These are phyloP conservation scores for Psilopogon haemacephalus DNA, from an alignment of 2,113 vertebrate genomes.

Conservation along the genomic window DNA sequence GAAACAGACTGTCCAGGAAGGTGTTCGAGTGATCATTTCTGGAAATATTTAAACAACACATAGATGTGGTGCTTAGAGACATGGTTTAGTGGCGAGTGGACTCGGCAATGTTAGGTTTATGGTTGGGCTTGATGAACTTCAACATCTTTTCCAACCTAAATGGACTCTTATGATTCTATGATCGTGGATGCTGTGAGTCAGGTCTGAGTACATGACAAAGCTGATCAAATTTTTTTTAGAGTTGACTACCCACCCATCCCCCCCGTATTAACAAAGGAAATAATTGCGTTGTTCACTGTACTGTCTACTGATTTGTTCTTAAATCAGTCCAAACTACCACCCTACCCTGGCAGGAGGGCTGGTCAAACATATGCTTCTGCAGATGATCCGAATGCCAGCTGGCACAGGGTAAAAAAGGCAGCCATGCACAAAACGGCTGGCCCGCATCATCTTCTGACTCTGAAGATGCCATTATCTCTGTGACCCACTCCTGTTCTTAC, in stretches of 20 bases:
- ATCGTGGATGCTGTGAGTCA: background rate
- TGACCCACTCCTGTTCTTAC: background rate
- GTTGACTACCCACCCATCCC: background rate
- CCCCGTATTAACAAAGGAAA: background rate
- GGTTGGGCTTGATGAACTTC: accelerated
- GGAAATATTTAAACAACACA: background rate
- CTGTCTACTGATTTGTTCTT: background rate
- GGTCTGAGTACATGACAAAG: background rate
- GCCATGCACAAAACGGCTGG: constrained; percentile 1
- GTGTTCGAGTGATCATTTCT: background rate
- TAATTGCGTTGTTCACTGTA: background rate
- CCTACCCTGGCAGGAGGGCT: background rate
- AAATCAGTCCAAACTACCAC: background rate
- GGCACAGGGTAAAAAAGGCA: background rate
- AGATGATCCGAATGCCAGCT: constrained; percentile 4
- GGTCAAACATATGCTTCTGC: constrained; percentile 33
- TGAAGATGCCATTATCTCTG: background rate
- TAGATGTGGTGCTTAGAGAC: background rate
- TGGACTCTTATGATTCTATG: background rate
- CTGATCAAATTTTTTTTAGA: background rate
- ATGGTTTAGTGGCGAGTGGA: background rate
- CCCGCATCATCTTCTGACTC: background rate
- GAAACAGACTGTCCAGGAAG: background rate
- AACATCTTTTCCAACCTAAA: background rate
- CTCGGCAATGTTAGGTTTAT: background rate